Percentiles rank a stretch among this genome's conserved stretches.
Evolutionary conservation across 1,140 invertebrate genomes (phyloP).

Genomic region (Dryas iulia): DNA sequence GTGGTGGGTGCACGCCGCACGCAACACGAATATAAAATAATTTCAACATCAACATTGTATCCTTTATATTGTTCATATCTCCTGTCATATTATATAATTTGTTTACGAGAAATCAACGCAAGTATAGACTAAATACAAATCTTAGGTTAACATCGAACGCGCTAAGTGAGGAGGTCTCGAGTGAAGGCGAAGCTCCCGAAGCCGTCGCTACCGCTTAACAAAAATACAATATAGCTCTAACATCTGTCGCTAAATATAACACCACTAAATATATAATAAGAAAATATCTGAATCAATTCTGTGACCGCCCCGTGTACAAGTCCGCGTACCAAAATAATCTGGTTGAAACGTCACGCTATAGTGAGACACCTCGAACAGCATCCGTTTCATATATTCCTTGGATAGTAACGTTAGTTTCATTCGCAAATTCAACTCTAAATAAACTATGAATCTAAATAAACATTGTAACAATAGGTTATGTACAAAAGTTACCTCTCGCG

Average conservation of each 20-base stretch:
- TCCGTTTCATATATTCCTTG: constrained; percentile 33
- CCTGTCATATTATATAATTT: neutral
- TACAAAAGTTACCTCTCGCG: constrained; percentile 44
- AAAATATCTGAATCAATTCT: constrained; percentile 64
- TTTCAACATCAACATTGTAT: no score
- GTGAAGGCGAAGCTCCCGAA: neutral
- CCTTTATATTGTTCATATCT: neutral
- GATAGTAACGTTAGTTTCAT: constrained; percentile 25
- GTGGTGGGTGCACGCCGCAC: neutral
- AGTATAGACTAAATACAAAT: neutral
- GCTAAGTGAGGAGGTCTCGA: neutral
- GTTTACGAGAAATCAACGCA: neutral
- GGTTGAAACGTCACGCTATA: constrained; percentile 52
- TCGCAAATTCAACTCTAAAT: constrained; percentile 17
- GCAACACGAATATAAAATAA: neutral
- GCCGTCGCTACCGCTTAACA: neutral
- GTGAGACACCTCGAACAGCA: constrained; percentile 47
- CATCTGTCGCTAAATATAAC: constrained; percentile 38
- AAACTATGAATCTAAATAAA: constrained; percentile 31
- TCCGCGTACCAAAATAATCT: constrained; percentile 63
- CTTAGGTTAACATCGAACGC: neutral
- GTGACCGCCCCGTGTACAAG: constrained; percentile 33
- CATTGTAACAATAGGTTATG: constrained; percentile 26
- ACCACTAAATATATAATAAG: constrained; percentile 55
- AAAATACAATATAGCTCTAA: constrained; percentile 21